These are phyloP conservation scores for Bombyx mandarina DNA, from an alignment of 1,140 invertebrate species.

Conservation along the genomic window DNA sequence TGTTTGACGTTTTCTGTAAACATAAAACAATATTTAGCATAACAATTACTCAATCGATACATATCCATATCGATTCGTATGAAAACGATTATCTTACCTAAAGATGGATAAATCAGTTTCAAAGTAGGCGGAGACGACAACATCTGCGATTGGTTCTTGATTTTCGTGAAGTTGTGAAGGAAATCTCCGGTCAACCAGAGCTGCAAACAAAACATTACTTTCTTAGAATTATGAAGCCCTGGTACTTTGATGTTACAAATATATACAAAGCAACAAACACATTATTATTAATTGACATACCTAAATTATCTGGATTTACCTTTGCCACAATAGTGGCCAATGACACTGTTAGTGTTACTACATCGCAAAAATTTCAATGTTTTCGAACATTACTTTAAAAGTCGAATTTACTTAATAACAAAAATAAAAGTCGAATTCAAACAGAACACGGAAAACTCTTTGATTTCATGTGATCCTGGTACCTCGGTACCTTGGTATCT, in stretches of 20 bases:
- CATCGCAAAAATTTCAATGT: too few relatives aligned
- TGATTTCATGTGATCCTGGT: too few relatives aligned
- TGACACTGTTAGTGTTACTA: too few relatives aligned
- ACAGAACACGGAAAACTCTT: too few relatives aligned
- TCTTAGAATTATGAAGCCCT: not conserved
- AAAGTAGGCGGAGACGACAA: conserved; percentile 55
- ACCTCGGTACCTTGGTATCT: not conserved
- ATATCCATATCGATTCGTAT: not conserved
- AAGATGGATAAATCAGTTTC: conserved; percentile 65
- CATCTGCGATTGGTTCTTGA: conserved; percentile 38
- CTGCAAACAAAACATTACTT: conserved; percentile 15
- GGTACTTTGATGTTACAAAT: too few relatives aligned
- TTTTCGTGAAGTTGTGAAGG: conserved; percentile 51
- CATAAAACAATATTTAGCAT: not conserved
- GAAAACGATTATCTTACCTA: conserved; percentile 44
- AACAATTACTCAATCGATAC: not conserved
- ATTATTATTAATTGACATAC: too few relatives aligned
- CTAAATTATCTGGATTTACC: too few relatives aligned
- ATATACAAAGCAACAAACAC: too few relatives aligned
- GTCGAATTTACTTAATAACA: too few relatives aligned
- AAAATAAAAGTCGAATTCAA: too few relatives aligned
- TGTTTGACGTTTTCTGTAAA: conserved; percentile 84
- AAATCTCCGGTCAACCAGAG: conserved; percentile 65
- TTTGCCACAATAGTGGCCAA: too few relatives aligned
- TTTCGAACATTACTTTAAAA: too few relatives aligned